These are phyloP conservation scores for Neolamprologus devosi DNA, from an alignment of 2,113 vertebrate species.

Conservation along the genomic window DNA sequence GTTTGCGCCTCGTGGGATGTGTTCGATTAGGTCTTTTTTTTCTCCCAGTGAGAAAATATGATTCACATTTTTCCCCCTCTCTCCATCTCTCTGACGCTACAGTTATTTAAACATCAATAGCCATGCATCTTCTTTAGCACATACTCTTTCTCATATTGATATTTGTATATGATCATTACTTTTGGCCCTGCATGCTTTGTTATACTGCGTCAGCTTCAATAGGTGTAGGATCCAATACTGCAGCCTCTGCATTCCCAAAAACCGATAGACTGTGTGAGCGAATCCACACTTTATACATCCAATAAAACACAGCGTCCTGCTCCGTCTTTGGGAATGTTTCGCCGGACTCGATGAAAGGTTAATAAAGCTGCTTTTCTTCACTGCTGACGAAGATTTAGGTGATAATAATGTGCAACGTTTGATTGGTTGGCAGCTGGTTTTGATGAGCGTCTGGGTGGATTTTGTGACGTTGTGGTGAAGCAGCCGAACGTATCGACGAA, in stretches of 20 bases:
- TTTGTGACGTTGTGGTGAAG: neutral
- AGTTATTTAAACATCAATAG: slow-evolving; percentile 79
- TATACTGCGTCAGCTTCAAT: slow-evolving; percentile 65
- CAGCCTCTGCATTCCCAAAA: slow-evolving; percentile 64
- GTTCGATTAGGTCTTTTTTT: slow-evolving; percentile 58
- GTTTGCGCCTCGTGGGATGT: slow-evolving; percentile 47
- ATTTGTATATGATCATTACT: slow-evolving; percentile 78
- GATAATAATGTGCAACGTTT: neutral
- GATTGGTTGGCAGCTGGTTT: neutral
- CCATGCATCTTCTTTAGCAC: slow-evolving; percentile 76
- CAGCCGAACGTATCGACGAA: neutral
- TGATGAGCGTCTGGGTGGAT: neutral
- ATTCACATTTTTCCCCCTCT: slow-evolving; percentile 42
- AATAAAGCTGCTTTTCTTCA: neutral
- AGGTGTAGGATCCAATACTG: slow-evolving; percentile 72
- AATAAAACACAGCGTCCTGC: neutral
- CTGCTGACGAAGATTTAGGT: neutral
- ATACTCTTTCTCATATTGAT: slow-evolving; percentile 75
- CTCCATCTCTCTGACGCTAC: slow-evolving; percentile 65
- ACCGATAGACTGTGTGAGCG: slow-evolving; percentile 36
- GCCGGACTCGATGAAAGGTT: neutral
- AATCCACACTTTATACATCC: neutral
- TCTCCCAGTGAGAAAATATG: slow-evolving; percentile 54
- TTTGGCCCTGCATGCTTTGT: slow-evolving; percentile 65
- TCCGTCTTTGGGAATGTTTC: neutral